phyloP scores from a whole-genome alignment of 2,113 vertebrate genomes.

The Silurus meridionalis region DNA sequence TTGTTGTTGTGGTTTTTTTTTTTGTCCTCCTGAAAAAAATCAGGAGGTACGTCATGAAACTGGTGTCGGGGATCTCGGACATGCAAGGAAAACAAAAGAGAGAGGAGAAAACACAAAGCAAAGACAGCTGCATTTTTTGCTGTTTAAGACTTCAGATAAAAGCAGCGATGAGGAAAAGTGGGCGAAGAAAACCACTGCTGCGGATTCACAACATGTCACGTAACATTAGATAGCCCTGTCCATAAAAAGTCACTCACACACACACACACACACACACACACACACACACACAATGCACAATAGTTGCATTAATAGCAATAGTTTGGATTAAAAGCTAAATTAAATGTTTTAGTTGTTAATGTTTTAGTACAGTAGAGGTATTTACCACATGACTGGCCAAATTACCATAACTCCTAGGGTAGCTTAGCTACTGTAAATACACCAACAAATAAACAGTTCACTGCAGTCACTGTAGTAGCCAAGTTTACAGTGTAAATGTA shows the following conservation, averaged over 20 bases:
- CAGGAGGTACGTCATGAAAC: slow-evolving; percentile 61
- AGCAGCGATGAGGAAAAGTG: slow-evolving; percentile 18
- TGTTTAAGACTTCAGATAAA: not conserved
- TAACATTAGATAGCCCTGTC: slow-evolving; percentile 17
- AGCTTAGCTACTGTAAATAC: not conserved
- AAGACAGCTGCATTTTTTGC: not conserved
- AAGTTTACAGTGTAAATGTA: not conserved
- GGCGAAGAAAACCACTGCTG: not conserved
- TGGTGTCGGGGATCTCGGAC: slow-evolving; percentile 40
- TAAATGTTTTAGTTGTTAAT: not conserved
- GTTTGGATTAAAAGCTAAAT: not conserved
- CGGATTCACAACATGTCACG: slow-evolving; percentile 19
- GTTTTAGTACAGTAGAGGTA: not conserved
- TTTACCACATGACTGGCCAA: not conserved
- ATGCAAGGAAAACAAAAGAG: slow-evolving; percentile 28
- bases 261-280: not conserved
- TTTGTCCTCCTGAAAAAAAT: slow-evolving; percentile 65
- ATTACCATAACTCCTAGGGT: not conserved
- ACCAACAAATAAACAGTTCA: not conserved
- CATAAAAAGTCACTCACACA: not conserved
- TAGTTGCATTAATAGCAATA: not conserved
- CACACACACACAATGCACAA: not conserved
- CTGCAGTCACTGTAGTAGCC: not conserved
- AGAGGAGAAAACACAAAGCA: not conserved
- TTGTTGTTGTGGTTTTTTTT: slow-evolving; percentile 58